Evolutionary conservation across 2,797 vertebrate species (phyloP).

Genomic region (Fistularia commersonii): DNA sequence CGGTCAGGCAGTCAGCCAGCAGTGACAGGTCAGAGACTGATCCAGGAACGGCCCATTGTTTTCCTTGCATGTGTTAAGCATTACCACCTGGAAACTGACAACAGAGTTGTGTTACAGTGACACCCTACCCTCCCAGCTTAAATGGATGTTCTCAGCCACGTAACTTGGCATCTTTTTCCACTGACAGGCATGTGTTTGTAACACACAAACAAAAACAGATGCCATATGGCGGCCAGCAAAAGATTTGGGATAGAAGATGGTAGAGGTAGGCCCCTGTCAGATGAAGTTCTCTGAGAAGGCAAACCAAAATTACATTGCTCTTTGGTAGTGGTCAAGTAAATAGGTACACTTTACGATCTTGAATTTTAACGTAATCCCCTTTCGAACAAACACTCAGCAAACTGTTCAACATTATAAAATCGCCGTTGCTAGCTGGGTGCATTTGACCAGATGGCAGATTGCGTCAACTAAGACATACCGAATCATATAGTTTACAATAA

Average conservation of each 20-base stretch:
- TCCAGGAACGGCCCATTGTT: conserved; percentile 34
- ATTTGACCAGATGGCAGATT: no score
- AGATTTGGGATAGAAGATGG: conserved; percentile 34
- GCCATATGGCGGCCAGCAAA: conserved; percentile 49
- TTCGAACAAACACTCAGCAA: no score
- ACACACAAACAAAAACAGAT: conserved; percentile 14
- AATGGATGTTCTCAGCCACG: conserved; percentile 28
- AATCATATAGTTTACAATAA: background rate
- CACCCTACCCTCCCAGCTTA: conserved; percentile 44
- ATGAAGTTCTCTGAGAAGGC: conserved; percentile 16
- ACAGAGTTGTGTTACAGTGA: conserved; percentile 57
- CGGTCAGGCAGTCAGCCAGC: background rate
- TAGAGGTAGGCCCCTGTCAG: conserved; percentile 24
- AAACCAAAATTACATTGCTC: background rate
- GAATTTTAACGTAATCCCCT: no score
- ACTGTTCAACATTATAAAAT: no score
- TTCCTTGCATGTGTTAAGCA: conserved; percentile 23
- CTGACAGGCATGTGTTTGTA: conserved; percentile 29
- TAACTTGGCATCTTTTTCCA: conserved; percentile 40
- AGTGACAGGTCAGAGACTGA: conserved; percentile 11
- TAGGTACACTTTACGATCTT: no score
- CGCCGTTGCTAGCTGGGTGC: no score
- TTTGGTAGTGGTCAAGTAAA: no score
- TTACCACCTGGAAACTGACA: conserved; percentile 46
- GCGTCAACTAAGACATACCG: no score